Evolutionary conservation across 2,797 vertebrate genomes (phyloP).

Genomic region (Pipistrellus pipistrellus): DNA sequence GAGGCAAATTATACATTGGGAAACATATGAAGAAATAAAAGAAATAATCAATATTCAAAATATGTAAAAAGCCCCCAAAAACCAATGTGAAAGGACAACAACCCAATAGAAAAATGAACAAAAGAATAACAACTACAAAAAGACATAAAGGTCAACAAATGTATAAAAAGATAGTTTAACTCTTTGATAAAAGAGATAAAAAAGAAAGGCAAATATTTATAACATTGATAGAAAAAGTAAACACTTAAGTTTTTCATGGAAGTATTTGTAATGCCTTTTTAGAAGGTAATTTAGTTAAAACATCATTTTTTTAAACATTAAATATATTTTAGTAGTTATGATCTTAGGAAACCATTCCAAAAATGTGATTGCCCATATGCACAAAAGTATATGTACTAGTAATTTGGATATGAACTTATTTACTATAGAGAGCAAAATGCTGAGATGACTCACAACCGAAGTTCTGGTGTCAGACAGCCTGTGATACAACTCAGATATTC

Average conservation of each 20-base stretch:
- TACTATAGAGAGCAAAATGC: neutral
- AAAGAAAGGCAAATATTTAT: constrained; percentile 7
- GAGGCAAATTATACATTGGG: constrained; percentile 6
- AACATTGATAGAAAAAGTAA: constrained; percentile 2
- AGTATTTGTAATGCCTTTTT: neutral
- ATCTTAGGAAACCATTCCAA: neutral
- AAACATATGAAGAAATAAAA: neutral
- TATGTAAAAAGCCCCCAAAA: neutral
- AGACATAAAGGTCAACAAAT: neutral
- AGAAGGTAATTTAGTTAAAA: neutral
- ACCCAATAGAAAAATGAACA: neutral
- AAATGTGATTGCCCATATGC: neutral
- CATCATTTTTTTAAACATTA: neutral
- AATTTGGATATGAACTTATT: neutral
- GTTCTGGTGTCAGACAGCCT: neutral
- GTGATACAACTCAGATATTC: neutral
- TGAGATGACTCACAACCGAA: neutral
- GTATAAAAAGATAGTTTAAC: neutral
- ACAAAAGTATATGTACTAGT: neutral
- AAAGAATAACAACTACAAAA: neutral
- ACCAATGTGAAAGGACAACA: neutral
- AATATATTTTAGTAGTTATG: neutral
- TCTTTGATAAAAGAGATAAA: neutral
- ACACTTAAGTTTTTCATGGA: neutral
- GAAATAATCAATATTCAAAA: neutral